Percentiles rank a stretch among this genome's conserved stretches.
These are phyloP conservation scores for Panzeria rudis DNA, from an alignment of 2,888 invertebrate genomes.

Conservation along the genomic window DNA sequence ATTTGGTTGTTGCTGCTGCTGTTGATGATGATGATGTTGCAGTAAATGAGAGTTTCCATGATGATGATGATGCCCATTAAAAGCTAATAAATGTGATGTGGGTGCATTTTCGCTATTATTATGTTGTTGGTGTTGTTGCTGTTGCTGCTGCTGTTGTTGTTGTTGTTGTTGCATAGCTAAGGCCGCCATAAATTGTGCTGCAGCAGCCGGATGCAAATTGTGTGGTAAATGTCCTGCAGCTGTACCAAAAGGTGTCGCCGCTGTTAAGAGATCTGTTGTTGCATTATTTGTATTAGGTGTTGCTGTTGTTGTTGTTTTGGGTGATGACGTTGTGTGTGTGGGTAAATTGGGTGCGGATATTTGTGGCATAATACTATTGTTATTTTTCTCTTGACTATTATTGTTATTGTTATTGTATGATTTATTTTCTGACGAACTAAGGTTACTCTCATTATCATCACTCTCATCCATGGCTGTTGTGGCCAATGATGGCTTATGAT, in stretches of 20 bases:
- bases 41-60: conserved; percentile 69
- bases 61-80: conserved; percentile 69
- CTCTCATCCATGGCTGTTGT: conserved; percentile 58
- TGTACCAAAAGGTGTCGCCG: conserved; percentile 66
- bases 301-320: conserved; percentile 72
- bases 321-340: conserved; percentile 75
- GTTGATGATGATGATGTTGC: conserved; percentile 75
- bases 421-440: conserved; percentile 73
- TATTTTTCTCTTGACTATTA: conserved; percentile 73
- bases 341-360: conserved; percentile 69
- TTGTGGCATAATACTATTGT: conserved; percentile 73
- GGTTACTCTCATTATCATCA: conserved; percentile 70
- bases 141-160: conserved; percentile 62
- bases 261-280: conserved; percentile 70
- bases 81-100: conserved; percentile 75
- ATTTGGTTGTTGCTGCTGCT: conserved; percentile 73
- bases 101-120: conserved; percentile 74
- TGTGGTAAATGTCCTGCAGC: conserved; percentile 76
- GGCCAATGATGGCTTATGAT: conserved; percentile 48
- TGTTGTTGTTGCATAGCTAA: conserved; percentile 79
- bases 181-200: conserved; percentile 81
- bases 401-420: conserved; percentile 76
- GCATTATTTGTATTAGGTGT: conserved; percentile 41
- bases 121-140: conserved; percentile 57
- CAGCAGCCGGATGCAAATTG: conserved; percentile 74